These are phyloP conservation scores for Oreochromis spilurus DNA, from an alignment of 2,113 vertebrate species.

Conservation along the genomic window DNA sequence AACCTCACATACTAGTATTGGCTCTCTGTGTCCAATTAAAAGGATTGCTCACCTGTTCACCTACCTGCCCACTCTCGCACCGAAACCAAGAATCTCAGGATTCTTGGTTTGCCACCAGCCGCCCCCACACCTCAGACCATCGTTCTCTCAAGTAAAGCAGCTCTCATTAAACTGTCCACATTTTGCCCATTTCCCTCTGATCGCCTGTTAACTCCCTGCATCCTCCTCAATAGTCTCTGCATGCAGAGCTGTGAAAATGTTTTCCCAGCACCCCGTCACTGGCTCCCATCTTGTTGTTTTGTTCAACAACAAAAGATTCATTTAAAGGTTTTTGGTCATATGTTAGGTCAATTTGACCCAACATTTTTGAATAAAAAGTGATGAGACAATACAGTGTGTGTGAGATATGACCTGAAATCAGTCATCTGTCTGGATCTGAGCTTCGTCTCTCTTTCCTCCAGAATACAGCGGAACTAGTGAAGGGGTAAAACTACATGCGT, in stretches of 20 bases:
- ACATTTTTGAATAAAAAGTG: neutral
- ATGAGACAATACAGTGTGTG: neutral
- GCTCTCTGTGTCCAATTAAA: neutral
- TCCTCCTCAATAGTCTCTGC: neutral
- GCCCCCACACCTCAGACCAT: neutral
- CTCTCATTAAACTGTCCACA: neutral
- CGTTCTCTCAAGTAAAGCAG: neutral
- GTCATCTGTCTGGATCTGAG: neutral
- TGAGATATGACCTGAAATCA: neutral
- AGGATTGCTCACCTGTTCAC: neutral
- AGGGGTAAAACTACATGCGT: neutral
- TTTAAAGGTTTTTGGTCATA: neutral
- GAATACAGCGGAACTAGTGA: neutral
- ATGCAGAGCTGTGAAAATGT: neutral
- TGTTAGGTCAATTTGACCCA: neutral
- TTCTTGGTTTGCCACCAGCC: neutral
- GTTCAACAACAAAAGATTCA: neutral
- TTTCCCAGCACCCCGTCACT: neutral
- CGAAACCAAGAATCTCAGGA: neutral
- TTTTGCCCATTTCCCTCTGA: neutral
- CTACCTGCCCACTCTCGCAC: neutral
- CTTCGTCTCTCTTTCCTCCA: neutral
- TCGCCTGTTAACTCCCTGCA: neutral
- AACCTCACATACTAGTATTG: neutral
- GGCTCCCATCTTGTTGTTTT: neutral